A percentile compares a stretch with the other conserved stretches of the same genome.
phyloP scores from a whole-genome alignment of 2,113 vertebrate genomes.

The Otis tarda region DNA sequence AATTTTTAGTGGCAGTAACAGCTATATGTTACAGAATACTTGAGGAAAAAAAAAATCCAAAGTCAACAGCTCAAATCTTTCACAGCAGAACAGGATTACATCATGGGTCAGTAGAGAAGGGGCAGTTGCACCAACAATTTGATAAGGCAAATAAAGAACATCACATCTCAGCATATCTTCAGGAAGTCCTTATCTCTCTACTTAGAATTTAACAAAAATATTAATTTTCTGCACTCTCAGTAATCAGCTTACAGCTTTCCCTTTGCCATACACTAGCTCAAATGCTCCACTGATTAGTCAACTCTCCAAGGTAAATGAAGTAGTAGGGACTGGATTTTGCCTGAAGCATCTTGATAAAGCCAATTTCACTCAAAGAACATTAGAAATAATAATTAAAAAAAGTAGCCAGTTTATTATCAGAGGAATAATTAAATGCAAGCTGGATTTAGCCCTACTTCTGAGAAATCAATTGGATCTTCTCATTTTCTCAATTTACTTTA shows the following conservation, averaged over 20 bases:
- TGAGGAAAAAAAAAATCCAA: neutral
- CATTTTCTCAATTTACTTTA: neutral
- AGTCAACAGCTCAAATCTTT: neutral
- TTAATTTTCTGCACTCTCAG: neutral
- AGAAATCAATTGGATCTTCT: neutral
- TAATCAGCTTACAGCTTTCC: constrained; percentile 35
- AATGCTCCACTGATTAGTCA: constrained; percentile 11
- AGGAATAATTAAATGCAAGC: constrained; percentile 7
- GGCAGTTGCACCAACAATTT: neutral
- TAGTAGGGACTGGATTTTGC: neutral
- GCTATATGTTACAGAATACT: neutral
- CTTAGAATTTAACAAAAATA: constrained; percentile 12
- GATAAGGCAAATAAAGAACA: neutral
- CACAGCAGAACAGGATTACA: neutral
- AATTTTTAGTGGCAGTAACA: neutral
- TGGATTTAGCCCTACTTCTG: neutral
- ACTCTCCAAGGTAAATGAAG: neutral
- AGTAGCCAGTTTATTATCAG: neutral
- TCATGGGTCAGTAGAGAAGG: neutral
- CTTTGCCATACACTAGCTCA: neutral
- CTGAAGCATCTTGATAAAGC: constrained; percentile 38
- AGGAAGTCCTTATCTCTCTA: constrained; percentile 14
- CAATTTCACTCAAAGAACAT: neutral
- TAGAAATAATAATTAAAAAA: neutral
- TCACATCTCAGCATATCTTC: neutral